Conservation (phyloP, 2,888 invertebrate genomes). For the Mythimna albipuncta region DNA sequence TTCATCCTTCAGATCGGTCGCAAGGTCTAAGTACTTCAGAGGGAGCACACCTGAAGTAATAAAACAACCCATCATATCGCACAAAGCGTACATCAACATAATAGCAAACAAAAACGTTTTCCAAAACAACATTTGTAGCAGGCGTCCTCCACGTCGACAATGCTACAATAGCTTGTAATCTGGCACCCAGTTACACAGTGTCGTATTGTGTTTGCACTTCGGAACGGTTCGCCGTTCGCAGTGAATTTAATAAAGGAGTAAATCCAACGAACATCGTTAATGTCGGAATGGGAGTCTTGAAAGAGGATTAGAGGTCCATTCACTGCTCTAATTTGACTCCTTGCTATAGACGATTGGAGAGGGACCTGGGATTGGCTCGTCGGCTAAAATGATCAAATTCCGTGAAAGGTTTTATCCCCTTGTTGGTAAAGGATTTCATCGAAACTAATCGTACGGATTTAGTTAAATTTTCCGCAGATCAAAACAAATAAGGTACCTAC, state of each 20-base stretch:
- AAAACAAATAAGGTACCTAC: not conserved
- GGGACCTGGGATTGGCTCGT: conserved; percentile 53
- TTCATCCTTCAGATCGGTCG: not conserved
- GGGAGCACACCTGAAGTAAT: conserved; percentile 29
- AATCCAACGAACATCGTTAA: conserved; percentile 70
- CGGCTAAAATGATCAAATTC: conserved; percentile 37
- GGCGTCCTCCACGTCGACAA: conserved; percentile 39
- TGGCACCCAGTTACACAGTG: conserved; percentile 55
- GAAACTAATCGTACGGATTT: not conserved
- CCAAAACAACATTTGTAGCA: conserved; percentile 48
- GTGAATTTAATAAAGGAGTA: conserved; percentile 73
- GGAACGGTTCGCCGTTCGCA: conserved; percentile 54
- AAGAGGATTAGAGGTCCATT: conserved; percentile 74
- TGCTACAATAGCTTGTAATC: conserved; percentile 54
- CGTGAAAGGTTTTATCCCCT: conserved; percentile 12
- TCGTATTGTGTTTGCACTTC: conserved; percentile 60
- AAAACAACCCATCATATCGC: conserved; percentile 33
- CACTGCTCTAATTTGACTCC: conserved; percentile 73
- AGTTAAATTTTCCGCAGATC: not conserved
- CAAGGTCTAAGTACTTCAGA: conserved; percentile 1
- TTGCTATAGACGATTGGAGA: conserved; percentile 68
- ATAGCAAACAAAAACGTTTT: conserved; percentile 50
- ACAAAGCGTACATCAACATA: conserved; percentile 37
- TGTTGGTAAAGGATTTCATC: conserved; percentile 12
- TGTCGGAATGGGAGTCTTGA: conserved; percentile 70